Evolutionary conservation across 2,113 vertebrate species (phyloP), one percentile per base, ranked within the genome.

Genomic region (Dromaius novaehollandiae): DNA sequence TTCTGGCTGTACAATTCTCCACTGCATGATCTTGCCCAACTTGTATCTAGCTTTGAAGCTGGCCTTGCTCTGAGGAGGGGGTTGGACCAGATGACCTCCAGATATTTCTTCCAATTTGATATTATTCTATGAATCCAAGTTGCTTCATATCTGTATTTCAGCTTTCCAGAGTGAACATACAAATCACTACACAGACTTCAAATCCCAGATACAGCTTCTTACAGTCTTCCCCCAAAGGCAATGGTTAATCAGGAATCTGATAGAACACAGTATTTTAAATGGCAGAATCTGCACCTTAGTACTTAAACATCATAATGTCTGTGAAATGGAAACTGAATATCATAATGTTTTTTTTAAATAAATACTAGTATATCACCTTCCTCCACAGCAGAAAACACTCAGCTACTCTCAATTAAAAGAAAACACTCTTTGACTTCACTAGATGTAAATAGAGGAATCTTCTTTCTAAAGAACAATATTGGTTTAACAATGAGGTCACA

Each of bases 1-100:
- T 86, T 88, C 68, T 75, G 51, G 21, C 65, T 81, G 55, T 48
- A 4, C 55, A 84, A 79, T 78, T 85, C 61, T 82, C 66, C 50
- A 30, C 50, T 86, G 40, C 8, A 6, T 85, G n/a, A 53, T 84
- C 44, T 66, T 61, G 32, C 71, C 65, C n/a, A 80, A 89, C 90
- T 30, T 75, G 51, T 18, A 78, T 78, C 46, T 75, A 71, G 84
- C 86, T 95, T 90, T 86, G 74, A 97, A 95, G 81, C 24, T 60
- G 36, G n/a, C 53, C 46, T 48, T 92, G 21, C 74, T 79, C 66
- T 89, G 69, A 82, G 70, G 7, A 21, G 73, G 28, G 93, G 36
- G 32, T 8, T 86, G 81, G 26, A 75, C n/a, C 24, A 87, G 90
- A 75, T 18, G 69, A 94, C 84, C 84, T 65, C 77, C 84, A 92